Base-by-base conservation (phyloP, 2,113 vertebrate genomes). In the Alligator sinensis region DNA sequence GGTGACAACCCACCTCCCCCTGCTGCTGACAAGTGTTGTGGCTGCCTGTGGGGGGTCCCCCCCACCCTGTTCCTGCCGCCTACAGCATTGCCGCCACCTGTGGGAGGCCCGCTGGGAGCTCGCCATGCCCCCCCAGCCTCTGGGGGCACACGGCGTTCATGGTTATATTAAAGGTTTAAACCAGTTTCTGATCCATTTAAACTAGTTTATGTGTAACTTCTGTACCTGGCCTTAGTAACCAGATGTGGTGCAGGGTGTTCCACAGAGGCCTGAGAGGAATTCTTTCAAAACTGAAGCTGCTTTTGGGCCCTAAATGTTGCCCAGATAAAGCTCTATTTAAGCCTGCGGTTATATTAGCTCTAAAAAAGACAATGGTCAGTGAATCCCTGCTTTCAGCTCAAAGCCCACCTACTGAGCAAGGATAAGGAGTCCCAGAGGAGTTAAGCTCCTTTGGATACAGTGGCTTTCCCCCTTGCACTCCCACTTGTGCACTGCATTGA, bases 351-450 rank as follows among this genome's bases (percentile, higher is more conserved):
- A 30, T 30, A 3, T 58, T 63, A 21, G 2, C 34, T 89, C 13
- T 9, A 2, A 5, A 28, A 79, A 82, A 68, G 81, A 11, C 5
- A 38, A 28, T 1, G 5, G 18, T 4, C 77, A 2, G 64, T 11
- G 18, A 9, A 63, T 57, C 64, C 64, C 17, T 30, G 34, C 5
- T 81, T 86, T 64, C 15, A 27, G 17, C 59, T 80, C 59, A 18
- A 5, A 7, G 9, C 9, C 9, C 68, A 57, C 58, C 64, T 54
- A 4, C 57, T 47, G 21, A 64, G 38, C 19, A 24, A 61, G 15
- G 22, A n/a, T n/a, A 4, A 54, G 54, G 16, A 85, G 59, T 11
- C 3, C 9, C 9, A 0, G 0, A 38, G 15, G 1, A 3, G 4
- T 55, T 24, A 84, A 6, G 5, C 17, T 86, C 19, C 0, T 30